Conservation (phyloP, 2,888 invertebrate species). For the Glomeris marginata region DNA sequence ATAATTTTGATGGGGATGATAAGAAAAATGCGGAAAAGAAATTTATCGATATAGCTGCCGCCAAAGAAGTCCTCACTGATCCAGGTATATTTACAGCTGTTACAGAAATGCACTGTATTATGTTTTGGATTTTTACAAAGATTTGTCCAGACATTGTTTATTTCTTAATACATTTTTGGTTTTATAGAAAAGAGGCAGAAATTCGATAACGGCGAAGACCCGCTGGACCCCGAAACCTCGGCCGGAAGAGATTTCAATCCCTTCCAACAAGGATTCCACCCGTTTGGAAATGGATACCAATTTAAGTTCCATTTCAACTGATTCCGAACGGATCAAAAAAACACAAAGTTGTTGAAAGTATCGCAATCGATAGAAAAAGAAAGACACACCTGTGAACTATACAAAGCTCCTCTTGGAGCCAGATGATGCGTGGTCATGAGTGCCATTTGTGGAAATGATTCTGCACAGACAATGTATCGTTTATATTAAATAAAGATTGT, state of each 20-base stretch:
- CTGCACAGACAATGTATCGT: too few species aligned
- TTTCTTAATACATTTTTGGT: neutral
- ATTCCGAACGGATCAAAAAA: neutral
- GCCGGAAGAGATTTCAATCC: slow-evolving; percentile 50
- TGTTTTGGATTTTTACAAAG: neutral
- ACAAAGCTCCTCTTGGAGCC: too few species aligned
- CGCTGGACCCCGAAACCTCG: slow-evolving; percentile 79
- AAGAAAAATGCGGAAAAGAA: slow-evolving; percentile 92
- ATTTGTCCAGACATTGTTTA: neutral
- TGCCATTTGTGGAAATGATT: too few species aligned
- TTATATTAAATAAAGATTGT: too few species aligned
- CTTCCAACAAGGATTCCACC: slow-evolving; percentile 49
- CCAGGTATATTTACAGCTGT: slow-evolving; percentile 33
- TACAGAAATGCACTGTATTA: too few species aligned
- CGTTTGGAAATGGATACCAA: slow-evolving; percentile 57
- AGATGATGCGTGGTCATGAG: too few species aligned
- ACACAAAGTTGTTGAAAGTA: too few species aligned
- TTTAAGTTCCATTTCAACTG: slow-evolving; percentile 94
- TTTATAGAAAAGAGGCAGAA: slow-evolving; percentile 74
- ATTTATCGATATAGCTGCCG: slow-evolving; percentile 96
- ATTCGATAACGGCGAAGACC: slow-evolving; percentile 92
- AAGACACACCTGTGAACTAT: too few species aligned
- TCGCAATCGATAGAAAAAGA: too few species aligned
- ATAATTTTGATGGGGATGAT: slow-evolving; percentile 68
- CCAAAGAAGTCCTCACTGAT: slow-evolving; percentile 79